Conservation (phyloP, 2,113 vertebrate species). For the Xiphias gladius region DNA sequence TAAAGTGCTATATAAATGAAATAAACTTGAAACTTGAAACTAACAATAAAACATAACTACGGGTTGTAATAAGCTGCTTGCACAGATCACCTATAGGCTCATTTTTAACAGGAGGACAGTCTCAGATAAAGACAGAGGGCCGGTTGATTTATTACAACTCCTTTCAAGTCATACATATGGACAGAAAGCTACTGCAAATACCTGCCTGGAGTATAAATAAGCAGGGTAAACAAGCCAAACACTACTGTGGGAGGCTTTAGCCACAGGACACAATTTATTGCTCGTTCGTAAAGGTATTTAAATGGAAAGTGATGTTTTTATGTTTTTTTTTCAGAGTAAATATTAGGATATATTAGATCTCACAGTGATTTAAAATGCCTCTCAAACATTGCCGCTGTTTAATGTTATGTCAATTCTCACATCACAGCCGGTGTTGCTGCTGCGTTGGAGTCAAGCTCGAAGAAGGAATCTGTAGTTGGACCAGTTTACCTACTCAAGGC, state of each 20-base stretch:
- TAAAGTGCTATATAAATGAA: no score
- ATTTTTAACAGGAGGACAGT: background rate
- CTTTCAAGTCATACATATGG: slow-evolving; percentile 3
- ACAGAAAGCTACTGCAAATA: slow-evolving; percentile 13
- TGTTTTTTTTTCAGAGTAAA: slow-evolving; percentile 6
- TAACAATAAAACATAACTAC: background rate
- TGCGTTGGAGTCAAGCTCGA: slow-evolving; percentile 4
- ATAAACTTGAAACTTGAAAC: no score
- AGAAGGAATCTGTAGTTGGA: slow-evolving; percentile 44
- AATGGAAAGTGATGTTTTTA: slow-evolving; percentile 14
- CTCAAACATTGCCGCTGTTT: slow-evolving; percentile 30
- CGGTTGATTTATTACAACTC: slow-evolving; percentile 15
- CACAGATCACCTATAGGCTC: background rate
- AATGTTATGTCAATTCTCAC: slow-evolving; percentile 44
- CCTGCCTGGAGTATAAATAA: slow-evolving; percentile 26
- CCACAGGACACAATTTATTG: slow-evolving; percentile 14
- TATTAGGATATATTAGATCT: slow-evolving; percentile 14
- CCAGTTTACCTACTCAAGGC: slow-evolving; percentile 28
- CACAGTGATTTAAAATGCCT: slow-evolving; percentile 35
- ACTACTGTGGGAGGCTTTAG: slow-evolving; percentile 4
- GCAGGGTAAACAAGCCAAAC: background rate
- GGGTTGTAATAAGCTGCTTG: background rate
- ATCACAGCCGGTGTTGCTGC: slow-evolving; percentile 24
- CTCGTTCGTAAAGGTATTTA: background rate
- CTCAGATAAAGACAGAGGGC: background rate